These are phyloP conservation scores for Athalia rosae DNA, from an alignment of 2,888 invertebrate species.

Conservation along the genomic window DNA sequence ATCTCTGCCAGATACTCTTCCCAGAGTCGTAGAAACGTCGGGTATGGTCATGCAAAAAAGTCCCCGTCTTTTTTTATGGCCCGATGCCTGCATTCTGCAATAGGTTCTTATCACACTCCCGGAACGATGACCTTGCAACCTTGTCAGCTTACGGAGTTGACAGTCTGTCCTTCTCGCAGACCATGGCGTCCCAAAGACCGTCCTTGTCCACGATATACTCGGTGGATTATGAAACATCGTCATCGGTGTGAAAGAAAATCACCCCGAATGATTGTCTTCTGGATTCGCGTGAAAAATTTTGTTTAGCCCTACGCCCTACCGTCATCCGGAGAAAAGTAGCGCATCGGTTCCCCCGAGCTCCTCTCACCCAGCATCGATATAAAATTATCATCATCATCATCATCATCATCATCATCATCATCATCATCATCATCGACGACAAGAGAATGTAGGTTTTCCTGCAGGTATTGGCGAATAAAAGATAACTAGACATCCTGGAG, in stretches of 20 bases:
- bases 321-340: constrained; percentile 8
- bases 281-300: constrained; percentile 6
- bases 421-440: background rate
- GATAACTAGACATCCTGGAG: background rate
- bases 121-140: constrained; percentile 63
- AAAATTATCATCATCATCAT: background rate
- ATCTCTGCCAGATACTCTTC: constrained; percentile 2
- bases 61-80: constrained; percentile 63
- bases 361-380: constrained; percentile 13
- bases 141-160: constrained; percentile 60
- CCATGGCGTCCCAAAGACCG: too few relatives aligned
- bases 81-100: constrained; percentile 55
- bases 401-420: too few relatives aligned
- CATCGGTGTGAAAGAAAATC: too few relatives aligned
- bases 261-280: too few relatives aligned
- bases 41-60: constrained; percentile 45
- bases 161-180: too few relatives aligned
- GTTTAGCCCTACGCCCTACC: constrained; percentile 14
- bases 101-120: constrained; percentile 53
- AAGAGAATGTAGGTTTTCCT: background rate
- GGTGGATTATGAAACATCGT: too few relatives aligned
- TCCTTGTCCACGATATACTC: too few relatives aligned
- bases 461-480: background rate
- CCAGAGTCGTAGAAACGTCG: constrained; percentile 44
- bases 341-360: constrained; percentile 9